Base-by-base conservation (phyloP, 2,888 invertebrate species). In the Platypus cylindrus region DNA sequence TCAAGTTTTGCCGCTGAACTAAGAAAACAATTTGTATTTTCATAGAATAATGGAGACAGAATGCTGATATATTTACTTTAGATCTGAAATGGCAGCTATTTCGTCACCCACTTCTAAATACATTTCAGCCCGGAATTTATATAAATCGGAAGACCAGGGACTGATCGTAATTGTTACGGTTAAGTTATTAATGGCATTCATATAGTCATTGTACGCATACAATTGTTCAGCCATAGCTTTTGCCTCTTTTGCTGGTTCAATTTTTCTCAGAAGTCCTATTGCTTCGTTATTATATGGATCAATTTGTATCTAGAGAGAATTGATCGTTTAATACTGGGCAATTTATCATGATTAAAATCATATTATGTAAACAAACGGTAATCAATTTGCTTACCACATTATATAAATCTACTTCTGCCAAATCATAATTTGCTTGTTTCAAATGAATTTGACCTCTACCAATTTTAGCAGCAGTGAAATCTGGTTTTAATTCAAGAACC, bases 401-500 rank as follows among this genome's bases (percentile, higher is more conserved):
- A 47, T 75, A 68, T 59, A 80, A 89, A 60, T 95, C 94, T 32
- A 71, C 65, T 50, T 79, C 74, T 1, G 97, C 93, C 40, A 78
- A 72, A 33, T 77, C 72, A 47, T 90, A 77, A 45, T 84, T 75
- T 0, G 87, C 95, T 59, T 85, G 74, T 58, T 97, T 97, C 51
- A 97, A 68, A 56, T 87, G 76, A 38, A 97, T 81, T 52, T 77
- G 81, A 17, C 86, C 97, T 56, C 45, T 75, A 72, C 75, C 76
- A 18, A 65, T 53, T 59, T 79, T 73, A 33, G 93, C 95, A 3
- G 91, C 78, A 37, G 77, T 78, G 61, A 99, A 98, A 60, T 95
- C 95, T 4, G 91, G 84, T 58, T 97, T 95, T 38, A 98, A 60
- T 56, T 91, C 83, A 43, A 99, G 65, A 17, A 94, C 95, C 64